A percentile compares a stretch with the other conserved stretches of the same genome.
phyloP scores from a whole-genome alignment of 1,140 invertebrate species.

The Danaus plexippus region DNA sequence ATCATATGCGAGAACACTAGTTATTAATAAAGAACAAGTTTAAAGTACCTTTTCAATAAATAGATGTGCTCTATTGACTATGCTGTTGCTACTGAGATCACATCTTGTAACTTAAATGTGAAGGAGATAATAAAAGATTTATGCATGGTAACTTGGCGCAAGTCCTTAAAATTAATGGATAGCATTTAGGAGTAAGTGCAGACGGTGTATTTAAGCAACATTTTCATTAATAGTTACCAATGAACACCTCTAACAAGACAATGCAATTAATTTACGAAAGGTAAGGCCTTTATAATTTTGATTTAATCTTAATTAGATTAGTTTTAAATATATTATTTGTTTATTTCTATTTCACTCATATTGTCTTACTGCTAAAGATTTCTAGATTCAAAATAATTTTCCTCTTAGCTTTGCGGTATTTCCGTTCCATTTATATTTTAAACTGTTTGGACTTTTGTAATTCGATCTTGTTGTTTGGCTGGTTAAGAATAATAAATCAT shows the following conservation, averaged over 20 bases:
- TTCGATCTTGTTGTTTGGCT: not conserved
- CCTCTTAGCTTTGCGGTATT: not conserved
- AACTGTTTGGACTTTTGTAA: not conserved
- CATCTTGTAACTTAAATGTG: conserved; percentile 21
- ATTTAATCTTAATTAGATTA: too few species aligned
- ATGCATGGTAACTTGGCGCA: conserved; percentile 16
- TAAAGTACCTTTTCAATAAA: conserved; percentile 7
- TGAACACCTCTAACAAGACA: too few species aligned
- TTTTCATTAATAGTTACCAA: too few species aligned
- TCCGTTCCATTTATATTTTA: conserved; percentile 6
- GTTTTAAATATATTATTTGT: not conserved
- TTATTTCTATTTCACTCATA: not conserved
- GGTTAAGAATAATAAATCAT: not conserved
- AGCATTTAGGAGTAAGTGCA: conserved; percentile 6
- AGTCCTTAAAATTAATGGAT: conserved; percentile 7
- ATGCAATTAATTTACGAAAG: too few species aligned
- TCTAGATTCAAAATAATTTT: not conserved
- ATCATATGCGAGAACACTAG: too few species aligned
- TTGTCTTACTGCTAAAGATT: not conserved
- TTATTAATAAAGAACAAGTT: too few species aligned
- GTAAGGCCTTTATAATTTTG: too few species aligned
- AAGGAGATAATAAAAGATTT: conserved; percentile 24
- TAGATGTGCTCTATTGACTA: conserved; percentile 12
- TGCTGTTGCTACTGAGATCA: conserved; percentile 18
- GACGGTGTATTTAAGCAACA: not conserved